These are phyloP conservation scores for Carposina sasakii DNA, from an alignment of 1,140 invertebrate genomes.

Conservation along the genomic window DNA sequence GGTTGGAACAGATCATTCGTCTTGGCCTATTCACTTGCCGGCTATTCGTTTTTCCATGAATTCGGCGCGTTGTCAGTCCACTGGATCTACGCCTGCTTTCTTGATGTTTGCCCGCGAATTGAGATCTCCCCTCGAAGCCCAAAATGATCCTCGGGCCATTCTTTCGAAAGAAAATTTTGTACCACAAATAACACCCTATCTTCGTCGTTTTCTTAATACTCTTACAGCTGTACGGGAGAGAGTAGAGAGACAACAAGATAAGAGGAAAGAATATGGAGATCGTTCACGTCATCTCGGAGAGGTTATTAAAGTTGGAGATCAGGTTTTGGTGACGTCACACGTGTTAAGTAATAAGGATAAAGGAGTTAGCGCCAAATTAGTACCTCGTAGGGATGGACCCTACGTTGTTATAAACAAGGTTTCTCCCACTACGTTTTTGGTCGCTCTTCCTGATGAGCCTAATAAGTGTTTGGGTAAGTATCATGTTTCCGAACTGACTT, in stretches of 20 bases:
- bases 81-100: too few relatives aligned
- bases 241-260: neutral
- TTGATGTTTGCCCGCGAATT: constrained; percentile 39
- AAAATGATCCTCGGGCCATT: constrained; percentile 30
- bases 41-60: too few relatives aligned
- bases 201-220: neutral
- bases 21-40: too few relatives aligned
- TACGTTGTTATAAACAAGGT: constrained; percentile 27
- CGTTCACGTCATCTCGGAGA: neutral
- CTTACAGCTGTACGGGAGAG: neutral
- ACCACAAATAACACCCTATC: constrained; percentile 18
- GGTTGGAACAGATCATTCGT: constrained; percentile 19
- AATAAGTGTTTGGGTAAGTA: neutral
- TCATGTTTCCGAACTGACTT: neutral
- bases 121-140: constrained; percentile 9
- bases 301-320: neutral
- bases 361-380: neutral
- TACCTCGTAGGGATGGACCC: constrained; percentile 31
- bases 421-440: constrained; percentile 24
- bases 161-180: constrained; percentile 31
- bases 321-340: neutral
- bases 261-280: neutral
- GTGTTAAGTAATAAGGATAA: neutral
- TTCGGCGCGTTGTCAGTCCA: too few relatives aligned
- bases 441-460: constrained; percentile 12